Evolutionary conservation across 1,140 invertebrate genomes (phyloP).

Genomic region (Spodoptera frugiperda): DNA sequence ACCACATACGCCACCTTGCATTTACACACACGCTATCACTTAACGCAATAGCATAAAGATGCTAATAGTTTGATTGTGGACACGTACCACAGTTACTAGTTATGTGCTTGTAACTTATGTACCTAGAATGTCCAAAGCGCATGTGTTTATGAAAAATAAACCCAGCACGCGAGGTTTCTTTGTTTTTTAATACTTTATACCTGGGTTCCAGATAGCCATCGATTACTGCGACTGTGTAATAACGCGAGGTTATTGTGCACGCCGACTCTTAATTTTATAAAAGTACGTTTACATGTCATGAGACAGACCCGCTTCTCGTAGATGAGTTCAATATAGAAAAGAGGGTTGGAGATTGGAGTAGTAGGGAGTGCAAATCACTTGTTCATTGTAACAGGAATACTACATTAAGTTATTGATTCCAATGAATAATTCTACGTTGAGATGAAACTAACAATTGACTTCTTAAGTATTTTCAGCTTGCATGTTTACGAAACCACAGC

Average conservation of each 20-base stretch:
- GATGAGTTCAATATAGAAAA: too few species aligned
- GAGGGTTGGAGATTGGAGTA: too few species aligned
- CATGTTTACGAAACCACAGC: neutral
- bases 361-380: too few species aligned
- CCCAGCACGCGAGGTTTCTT: constrained; percentile 54
- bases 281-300: too few species aligned
- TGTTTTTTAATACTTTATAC: constrained; percentile 32
- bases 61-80: constrained; percentile 38
- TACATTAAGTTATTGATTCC: neutral
- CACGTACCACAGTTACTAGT: neutral
- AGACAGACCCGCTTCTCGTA: too few species aligned
- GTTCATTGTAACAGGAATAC: too few species aligned
- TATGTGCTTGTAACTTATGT: constrained; percentile 27
- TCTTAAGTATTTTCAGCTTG: neutral
- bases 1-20: constrained; percentile 35
- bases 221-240: neutral
- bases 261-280: too few species aligned
- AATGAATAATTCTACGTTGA: neutral
- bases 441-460: neutral
- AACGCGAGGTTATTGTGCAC: neutral
- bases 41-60: constrained; percentile 63
- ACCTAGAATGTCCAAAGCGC: constrained; percentile 38
- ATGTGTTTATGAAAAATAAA: constrained; percentile 70
- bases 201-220: constrained; percentile 15
- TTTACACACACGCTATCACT: constrained; percentile 53